Conservation (phyloP, 2,888 invertebrate species). For the Luffia ferchaultella region DNA sequence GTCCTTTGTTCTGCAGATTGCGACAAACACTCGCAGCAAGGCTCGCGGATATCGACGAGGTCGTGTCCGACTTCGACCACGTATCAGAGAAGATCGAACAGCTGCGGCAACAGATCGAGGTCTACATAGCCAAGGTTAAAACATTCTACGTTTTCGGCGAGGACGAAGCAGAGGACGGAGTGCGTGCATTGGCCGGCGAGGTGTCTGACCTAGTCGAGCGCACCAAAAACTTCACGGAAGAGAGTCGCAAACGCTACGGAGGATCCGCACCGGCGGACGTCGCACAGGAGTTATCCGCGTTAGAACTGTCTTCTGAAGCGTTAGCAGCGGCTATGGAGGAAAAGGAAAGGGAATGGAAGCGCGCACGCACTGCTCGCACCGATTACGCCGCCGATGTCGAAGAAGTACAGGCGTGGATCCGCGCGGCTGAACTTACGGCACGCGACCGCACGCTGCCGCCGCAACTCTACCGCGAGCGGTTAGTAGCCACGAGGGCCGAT, state of each 20-base stretch:
- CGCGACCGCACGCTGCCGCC: slow-evolving; percentile 84
- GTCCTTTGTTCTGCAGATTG: slow-evolving; percentile 71
- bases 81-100: slow-evolving; percentile 75
- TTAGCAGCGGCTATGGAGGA: slow-evolving; percentile 85
- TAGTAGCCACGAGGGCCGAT: slow-evolving; percentile 81
- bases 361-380: slow-evolving; percentile 81
- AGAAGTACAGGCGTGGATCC: slow-evolving; percentile 83
- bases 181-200: slow-evolving; percentile 65
- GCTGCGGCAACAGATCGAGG: slow-evolving; percentile 73
- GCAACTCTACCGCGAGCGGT: slow-evolving; percentile 76
- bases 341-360: slow-evolving; percentile 86
- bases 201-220: slow-evolving; percentile 65
- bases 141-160: slow-evolving; percentile 82
- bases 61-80: slow-evolving; percentile 79
- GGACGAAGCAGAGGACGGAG: slow-evolving; percentile 64
- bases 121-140: slow-evolving; percentile 70
- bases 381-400: slow-evolving; percentile 85
- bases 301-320: slow-evolving; percentile 84
- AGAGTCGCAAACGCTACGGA: slow-evolving; percentile 69
- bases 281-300: slow-evolving; percentile 79
- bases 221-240: slow-evolving; percentile 66
- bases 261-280: slow-evolving; percentile 79
- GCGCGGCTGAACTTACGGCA: slow-evolving; percentile 82
- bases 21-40: slow-evolving; percentile 80
- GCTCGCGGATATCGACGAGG: slow-evolving; percentile 75